Conservation (phyloP, 1,140 invertebrate genomes). For the Cydia splendana region DNA sequence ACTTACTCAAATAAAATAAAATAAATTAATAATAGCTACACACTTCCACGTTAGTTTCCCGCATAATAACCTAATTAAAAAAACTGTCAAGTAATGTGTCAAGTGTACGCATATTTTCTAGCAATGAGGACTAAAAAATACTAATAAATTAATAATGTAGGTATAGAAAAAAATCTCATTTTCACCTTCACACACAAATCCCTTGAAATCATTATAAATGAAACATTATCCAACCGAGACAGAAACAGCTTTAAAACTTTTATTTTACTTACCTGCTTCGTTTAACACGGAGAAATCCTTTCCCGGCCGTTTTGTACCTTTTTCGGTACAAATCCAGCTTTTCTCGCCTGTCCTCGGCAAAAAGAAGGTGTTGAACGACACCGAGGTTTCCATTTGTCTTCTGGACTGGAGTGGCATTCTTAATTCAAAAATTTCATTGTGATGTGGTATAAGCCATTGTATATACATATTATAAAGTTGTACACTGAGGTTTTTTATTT, state of each 20-base stretch:
- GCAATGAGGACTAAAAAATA: too few relatives aligned
- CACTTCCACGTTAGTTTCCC: too few relatives aligned
- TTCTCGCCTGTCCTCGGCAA: slow-evolving; percentile 4
- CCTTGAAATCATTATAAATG: background rate
- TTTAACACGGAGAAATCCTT: slow-evolving; percentile 3
- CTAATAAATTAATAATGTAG: too few relatives aligned
- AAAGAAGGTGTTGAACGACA: background rate
- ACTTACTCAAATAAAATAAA: too few relatives aligned
- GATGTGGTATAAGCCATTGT: background rate
- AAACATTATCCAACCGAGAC: background rate
- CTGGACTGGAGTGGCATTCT: background rate
- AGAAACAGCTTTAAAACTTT: background rate
- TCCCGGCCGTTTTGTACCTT: background rate
- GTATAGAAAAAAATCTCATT: too few relatives aligned
- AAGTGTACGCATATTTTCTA: too few relatives aligned
- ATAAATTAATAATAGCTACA: too few relatives aligned
- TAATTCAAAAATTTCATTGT: background rate
- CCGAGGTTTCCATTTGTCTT: background rate
- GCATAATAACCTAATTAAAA: too few relatives aligned
- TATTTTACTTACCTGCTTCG: background rate
- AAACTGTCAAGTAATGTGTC: too few relatives aligned
- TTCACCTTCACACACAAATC: too few relatives aligned
- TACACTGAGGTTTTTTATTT: too few relatives aligned
- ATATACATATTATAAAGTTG: too few relatives aligned
- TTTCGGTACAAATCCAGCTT: slow-evolving; percentile 1